phyloP scores from a whole-genome alignment of 2,113 vertebrate species.

The Vidua macroura region DNA sequence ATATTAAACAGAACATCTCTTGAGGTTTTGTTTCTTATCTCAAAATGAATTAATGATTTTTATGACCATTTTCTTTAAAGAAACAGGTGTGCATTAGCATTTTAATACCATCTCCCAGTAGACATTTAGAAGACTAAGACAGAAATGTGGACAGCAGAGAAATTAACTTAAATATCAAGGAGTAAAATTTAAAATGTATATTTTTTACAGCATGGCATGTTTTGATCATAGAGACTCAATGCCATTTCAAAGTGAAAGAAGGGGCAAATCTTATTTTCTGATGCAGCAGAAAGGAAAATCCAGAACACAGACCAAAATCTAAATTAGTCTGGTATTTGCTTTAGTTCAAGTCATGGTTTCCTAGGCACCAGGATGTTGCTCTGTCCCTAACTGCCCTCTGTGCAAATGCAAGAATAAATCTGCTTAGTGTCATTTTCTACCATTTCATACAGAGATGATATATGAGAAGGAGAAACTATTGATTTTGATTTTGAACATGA shows the following conservation, averaged over 20 bases:
- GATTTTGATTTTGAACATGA: neutral
- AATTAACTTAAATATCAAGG: neutral
- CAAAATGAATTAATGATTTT: neutral
- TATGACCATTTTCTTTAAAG: neutral
- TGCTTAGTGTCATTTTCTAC: neutral
- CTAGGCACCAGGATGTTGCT: neutral
- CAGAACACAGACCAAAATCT: neutral
- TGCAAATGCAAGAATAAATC: neutral
- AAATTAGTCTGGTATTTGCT: neutral
- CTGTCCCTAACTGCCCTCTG: neutral
- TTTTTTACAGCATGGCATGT: neutral
- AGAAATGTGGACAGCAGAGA: neutral
- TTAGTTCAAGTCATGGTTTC: neutral
- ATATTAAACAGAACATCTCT: constrained; percentile 13
- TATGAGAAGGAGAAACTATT: neutral
- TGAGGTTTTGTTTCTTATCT: constrained; percentile 8
- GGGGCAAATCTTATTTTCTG: neutral
- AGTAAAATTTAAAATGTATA: neutral
- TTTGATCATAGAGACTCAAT: neutral
- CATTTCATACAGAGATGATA: neutral
- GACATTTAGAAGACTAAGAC: neutral
- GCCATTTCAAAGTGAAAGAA: neutral
- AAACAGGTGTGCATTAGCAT: neutral
- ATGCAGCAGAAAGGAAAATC: neutral
- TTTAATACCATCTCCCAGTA: neutral